Percentiles rank a stretch among this genome's conserved stretches.
phyloP scores from a whole-genome alignment of 2,113 vertebrate species.

The Engraulis encrasicolus region DNA sequence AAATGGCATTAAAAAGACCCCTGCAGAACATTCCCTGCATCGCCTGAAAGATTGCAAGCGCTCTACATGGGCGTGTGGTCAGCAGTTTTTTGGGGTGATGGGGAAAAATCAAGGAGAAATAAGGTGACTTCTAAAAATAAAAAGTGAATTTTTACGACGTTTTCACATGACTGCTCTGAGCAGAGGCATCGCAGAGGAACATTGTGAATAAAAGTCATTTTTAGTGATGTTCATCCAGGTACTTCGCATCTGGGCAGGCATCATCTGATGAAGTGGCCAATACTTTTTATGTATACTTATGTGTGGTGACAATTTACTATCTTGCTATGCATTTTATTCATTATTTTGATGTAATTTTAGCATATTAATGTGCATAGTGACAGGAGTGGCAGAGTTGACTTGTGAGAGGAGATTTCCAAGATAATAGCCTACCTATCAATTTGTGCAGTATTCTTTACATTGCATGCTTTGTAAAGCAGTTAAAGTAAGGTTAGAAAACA shows the following conservation, averaged over 20 bases:
- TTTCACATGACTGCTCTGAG: background rate
- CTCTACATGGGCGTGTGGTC: background rate
- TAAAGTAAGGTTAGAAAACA: no score
- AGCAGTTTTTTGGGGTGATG: background rate
- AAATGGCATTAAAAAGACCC: background rate
- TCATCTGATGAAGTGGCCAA: background rate
- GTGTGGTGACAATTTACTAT: background rate
- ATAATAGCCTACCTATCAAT: no score
- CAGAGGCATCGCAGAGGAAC: no score
- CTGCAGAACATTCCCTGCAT: background rate
- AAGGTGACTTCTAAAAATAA: background rate
- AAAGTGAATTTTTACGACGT: background rate
- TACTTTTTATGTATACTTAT: background rate
- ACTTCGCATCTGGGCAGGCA: background rate
- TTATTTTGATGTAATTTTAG: no score
- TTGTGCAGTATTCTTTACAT: no score
- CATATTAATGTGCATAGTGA: no score
- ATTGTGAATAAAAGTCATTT: no score
- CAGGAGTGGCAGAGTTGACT: background rate
- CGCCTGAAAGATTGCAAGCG: background rate
- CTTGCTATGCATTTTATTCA: no score
- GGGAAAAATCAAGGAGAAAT: background rate
- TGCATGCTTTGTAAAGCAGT: no score
- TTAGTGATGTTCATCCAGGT: background rate
- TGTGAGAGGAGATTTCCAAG: no score